A percentile compares a stretch with the other conserved stretches of the same genome.
phyloP scores from a whole-genome alignment of 2,113 vertebrate species.

The Myodes glareolus region DNA sequence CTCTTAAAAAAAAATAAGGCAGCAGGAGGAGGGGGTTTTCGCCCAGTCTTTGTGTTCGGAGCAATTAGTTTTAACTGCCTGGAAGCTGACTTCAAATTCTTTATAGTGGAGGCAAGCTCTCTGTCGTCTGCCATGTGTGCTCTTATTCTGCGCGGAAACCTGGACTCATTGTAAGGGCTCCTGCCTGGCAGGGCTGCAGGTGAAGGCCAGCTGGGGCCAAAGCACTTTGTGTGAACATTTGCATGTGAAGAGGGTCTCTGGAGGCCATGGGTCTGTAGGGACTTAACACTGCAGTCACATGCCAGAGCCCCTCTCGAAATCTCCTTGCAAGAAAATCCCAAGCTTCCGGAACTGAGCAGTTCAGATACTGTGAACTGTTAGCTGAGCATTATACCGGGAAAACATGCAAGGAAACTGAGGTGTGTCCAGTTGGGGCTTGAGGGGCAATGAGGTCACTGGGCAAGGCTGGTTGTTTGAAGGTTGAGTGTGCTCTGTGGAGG shows the following conservation, averaged over 20 bases:
- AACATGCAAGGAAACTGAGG: background rate
- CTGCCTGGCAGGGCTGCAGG: slow-evolving; percentile 72
- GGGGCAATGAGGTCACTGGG: background rate
- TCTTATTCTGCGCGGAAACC: slow-evolving; percentile 76
- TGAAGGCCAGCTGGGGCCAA: slow-evolving; percentile 82
- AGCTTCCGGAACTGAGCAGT: slow-evolving; percentile 17
- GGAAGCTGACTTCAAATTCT: slow-evolving; percentile 79
- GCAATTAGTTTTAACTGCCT: slow-evolving; percentile 71
- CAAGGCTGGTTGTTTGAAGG: background rate
- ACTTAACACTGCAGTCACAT: slow-evolving; percentile 38
- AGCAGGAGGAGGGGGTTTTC: background rate
- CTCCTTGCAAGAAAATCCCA: background rate
- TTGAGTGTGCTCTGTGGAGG: background rate
- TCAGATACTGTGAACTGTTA: background rate
- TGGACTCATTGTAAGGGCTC: slow-evolving; percentile 60
- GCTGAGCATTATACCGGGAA: slow-evolving; percentile 28
- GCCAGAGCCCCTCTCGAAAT: background rate
- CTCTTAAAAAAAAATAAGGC: slow-evolving; percentile 51
- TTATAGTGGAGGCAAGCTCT: slow-evolving; percentile 56
- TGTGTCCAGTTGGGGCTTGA: background rate
- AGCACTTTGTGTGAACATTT: slow-evolving; percentile 67
- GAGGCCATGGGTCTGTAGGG: background rate
- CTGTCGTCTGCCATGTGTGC: slow-evolving; percentile 70
- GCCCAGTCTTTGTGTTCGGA: slow-evolving; percentile 62
- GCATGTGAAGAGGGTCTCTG: slow-evolving; percentile 75